phyloP scores from a whole-genome alignment of 2,797 vertebrate genomes.

The Falco cherrug region DNA sequence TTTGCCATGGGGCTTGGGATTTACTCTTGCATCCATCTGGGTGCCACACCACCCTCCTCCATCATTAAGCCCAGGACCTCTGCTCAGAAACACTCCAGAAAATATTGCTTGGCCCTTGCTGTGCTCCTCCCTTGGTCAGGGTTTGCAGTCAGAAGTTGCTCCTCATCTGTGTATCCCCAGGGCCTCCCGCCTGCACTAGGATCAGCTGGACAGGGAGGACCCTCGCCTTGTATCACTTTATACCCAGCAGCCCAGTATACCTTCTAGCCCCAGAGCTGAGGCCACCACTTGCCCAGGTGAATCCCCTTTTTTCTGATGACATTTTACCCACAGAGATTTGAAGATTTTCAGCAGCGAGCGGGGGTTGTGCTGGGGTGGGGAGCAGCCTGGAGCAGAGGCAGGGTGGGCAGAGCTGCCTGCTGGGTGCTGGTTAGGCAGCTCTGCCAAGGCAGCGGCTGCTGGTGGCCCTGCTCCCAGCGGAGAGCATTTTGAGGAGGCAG shows the following conservation, averaged over 20 bases:
- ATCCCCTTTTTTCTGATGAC: not conserved
- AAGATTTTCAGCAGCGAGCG: not conserved
- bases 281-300: not conserved
- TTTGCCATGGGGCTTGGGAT: not conserved
- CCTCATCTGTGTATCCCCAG: not conserved
- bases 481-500: not conserved
- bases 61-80: not conserved
- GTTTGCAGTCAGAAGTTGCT: not conserved
- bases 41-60: not conserved
- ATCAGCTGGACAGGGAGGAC: not conserved
- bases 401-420: not conserved
- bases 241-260: not conserved
- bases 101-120: not conserved
- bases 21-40: not conserved
- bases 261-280: not conserved
- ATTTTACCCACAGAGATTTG: not conserved
- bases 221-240: not conserved
- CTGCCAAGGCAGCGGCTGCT: not conserved
- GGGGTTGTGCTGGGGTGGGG: fast-evolving
- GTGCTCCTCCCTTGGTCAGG: not conserved
- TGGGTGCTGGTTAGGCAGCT: not conserved
- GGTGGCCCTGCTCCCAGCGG: not conserved
- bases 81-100: not conserved
- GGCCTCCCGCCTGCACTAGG: not conserved
- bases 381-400: not conserved